A percentile compares a stretch with the other conserved stretches of the same genome.
These are phyloP conservation scores for Hippocampus guttulatus DNA, from an alignment of 2,113 vertebrate species.

Conservation along the genomic window DNA sequence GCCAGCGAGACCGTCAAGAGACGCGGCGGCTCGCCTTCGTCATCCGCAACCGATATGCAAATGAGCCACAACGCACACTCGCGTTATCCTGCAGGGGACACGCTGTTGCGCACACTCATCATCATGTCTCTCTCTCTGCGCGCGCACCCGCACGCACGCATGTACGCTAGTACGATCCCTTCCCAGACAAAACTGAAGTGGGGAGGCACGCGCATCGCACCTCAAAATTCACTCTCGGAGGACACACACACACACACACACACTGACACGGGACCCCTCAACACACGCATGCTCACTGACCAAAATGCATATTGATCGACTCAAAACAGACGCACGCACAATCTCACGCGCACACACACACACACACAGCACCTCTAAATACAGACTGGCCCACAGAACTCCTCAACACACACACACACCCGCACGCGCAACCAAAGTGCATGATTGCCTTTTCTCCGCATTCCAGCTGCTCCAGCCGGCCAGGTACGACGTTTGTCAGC, in stretches of 20 bases:
- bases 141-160: slow-evolving; percentile 17
- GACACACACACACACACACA: slow-evolving; percentile 38
- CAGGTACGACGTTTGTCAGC: slow-evolving; percentile 43
- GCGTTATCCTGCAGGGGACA: slow-evolving; percentile 15
- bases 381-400: not conserved
- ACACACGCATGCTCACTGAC: not conserved
- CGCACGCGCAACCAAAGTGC: slow-evolving; percentile 47
- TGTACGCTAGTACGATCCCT: slow-evolving; percentile 14
- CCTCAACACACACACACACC: not conserved
- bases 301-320: not conserved
- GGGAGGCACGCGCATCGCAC: slow-evolving; percentile 58
- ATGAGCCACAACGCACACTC: not conserved
- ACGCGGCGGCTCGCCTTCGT: not conserved
- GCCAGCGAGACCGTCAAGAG: not conserved
- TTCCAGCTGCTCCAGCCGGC: slow-evolving; percentile 39
- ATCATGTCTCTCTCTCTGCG: slow-evolving; percentile 6
- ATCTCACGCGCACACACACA: not conserved
- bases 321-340: too few relatives aligned
- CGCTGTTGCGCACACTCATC: slow-evolving; percentile 12
- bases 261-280: not conserved
- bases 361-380: not conserved
- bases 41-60: not conserved
- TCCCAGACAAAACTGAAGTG: slow-evolving; percentile 52
- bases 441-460: slow-evolving; percentile 32
- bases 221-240: slow-evolving; percentile 58